Base-by-base conservation (phyloP, 2,113 vertebrate species). In the Pygoscelis adeliae region DNA sequence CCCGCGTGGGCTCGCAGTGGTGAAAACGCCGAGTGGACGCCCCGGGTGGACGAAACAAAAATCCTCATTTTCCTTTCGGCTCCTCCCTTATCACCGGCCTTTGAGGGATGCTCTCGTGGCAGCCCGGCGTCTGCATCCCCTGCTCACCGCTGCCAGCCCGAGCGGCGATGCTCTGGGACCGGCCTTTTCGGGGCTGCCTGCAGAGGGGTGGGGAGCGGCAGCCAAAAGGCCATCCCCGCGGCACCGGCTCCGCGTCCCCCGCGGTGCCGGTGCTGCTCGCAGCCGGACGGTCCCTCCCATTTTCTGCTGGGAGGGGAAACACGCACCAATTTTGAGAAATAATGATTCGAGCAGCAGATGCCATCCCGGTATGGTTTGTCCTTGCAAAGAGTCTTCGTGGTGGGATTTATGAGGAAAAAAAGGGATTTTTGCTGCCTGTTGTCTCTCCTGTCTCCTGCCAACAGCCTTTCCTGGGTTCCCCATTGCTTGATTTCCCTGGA, bases 71-170 rank as follows among this genome's bases (percentile, higher is more conserved):
- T 81, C 27, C 9, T 92, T 59, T 40, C 2, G 22, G 11, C 15
- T 89, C 11, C 32, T 67, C 38, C 15, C 5, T 3, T 15, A 1
- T 70, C 65, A 4, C 10, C 0, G 0, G 6, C 30, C 6, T 67
- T 46, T 2, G 11, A 19, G 81, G n/a, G 71, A 36, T n/a, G 3
- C 19, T 83, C 9, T 32, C 0, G 0, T 12, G 50, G 34, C 63
- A 86, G 50, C 62, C 11, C 0, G 1, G 46, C 2, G 11, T 46
- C 26, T 21, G 42, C n/a, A 22, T 17, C 13, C 52, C 10, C 40
- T 38, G 59, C 70, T 44, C 20, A 13, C 69, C 6, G 3, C 42
- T 52, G 46, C 40, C 30, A 30, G 13, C 13, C 49, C 4, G 11
- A 62, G 25, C 8, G 2, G 36, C 1, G 11, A 13, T 71, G 56